phyloP scores from a whole-genome alignment of 1,140 invertebrate species.

The Drosophila sechellia region DNA sequence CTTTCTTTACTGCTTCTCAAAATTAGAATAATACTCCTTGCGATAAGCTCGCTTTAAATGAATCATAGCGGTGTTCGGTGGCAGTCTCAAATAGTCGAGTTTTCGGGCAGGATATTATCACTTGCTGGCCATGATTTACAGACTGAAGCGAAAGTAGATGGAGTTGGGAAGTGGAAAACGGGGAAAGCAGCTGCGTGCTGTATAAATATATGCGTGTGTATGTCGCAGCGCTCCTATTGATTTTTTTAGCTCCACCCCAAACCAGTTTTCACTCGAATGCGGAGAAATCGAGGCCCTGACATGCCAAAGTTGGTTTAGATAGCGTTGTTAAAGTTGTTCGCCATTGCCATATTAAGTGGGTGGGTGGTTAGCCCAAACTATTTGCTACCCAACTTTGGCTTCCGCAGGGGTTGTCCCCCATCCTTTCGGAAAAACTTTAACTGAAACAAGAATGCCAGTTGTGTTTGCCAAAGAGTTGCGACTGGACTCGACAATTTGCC shows the following conservation, averaged over 20 bases:
- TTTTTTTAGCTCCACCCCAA: constrained; percentile 47
- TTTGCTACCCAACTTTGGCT: constrained; percentile 26
- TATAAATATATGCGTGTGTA: constrained; percentile 47
- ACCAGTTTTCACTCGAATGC: constrained; percentile 11
- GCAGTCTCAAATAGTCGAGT: constrained; percentile 40
- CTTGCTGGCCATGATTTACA: constrained; percentile 41
- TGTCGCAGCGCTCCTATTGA: constrained; percentile 55
- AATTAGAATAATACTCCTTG: constrained; percentile 5
- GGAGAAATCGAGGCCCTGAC: constrained; percentile 35
- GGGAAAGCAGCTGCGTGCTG: constrained; percentile 43
- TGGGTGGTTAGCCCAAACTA: constrained; percentile 36
- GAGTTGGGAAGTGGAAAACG: constrained; percentile 12
- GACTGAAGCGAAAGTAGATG: constrained; percentile 14
- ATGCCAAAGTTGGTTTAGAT: constrained; percentile 71
- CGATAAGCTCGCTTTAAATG: constrained; percentile 10
- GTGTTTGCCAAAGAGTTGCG: constrained; percentile 47
- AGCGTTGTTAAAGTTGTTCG: constrained; percentile 48
- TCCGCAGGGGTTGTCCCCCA: constrained; percentile 16
- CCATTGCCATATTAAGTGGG: constrained; percentile 48
- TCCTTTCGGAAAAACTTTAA: constrained; percentile 31
- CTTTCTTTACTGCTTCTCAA: neutral
- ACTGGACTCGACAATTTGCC: constrained; percentile 46
- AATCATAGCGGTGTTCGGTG: constrained; percentile 8
- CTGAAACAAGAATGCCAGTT: constrained; percentile 40
- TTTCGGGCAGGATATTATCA: constrained; percentile 34